Evolutionary conservation across 2,797 vertebrate genomes (phyloP), one percentile per base, ranked within the genome.

Genomic region (Octomys mimax): DNA sequence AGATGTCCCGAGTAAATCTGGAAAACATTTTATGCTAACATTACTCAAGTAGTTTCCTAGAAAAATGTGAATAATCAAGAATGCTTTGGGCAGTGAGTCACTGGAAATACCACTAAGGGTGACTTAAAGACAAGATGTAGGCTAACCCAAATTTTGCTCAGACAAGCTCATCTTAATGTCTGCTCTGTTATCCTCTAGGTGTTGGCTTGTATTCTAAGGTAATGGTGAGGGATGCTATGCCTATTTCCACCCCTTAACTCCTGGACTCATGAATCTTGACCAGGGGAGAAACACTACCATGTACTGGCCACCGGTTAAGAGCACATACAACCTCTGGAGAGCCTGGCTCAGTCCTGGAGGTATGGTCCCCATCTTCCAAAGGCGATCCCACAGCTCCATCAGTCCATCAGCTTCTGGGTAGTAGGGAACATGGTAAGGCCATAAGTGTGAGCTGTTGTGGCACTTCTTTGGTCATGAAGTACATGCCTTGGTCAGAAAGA

Each of bases 31-130:
- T 26, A 62, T 49, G 49, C 75, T 77, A 52, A 49, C 12, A 4
- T 87, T 93, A 80, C 22, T 83, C 31, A 18, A 18, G 24, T 28
- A 75, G 82, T 49, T 90, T 85, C 42, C 90, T 79, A 88, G 70
- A 84, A 57, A 94, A 96, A 73, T 28, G 26, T 95, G 52, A 93
- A 42, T 94, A 78, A 75, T 73, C 57, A 52, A 36, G 95, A 91
- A 86, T 86, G 79, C 57, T 33, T 93, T 86, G 59, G 82, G 79
- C 36, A 64, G 2, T 26, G 95, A 86, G 31, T 85, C 85, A 59
- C 21, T 93, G 42, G 87, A 92, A 94, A 71, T 31, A 89, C 14
- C 52, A 31, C 24, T 46, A 36, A 71, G 28, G 42, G 28, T 84
- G 22, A 4, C 73, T 85, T 16, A n/a, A 78, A 70, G n/a, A 80